Conservation (phyloP, 2,113 vertebrate species). For the Microcebus ravelobensis region DNA sequence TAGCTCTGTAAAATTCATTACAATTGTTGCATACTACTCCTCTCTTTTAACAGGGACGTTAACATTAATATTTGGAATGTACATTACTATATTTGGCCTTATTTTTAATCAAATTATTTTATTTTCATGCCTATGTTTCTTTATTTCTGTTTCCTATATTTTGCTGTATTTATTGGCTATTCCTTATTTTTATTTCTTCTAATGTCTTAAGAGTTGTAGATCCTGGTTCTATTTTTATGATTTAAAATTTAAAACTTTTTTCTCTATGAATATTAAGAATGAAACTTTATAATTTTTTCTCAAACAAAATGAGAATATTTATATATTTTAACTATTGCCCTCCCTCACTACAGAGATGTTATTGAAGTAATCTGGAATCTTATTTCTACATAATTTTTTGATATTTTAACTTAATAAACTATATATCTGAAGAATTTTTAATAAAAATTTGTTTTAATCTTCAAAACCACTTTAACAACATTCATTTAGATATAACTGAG, state of each 20-base stretch:
- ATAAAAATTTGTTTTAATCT: background rate
- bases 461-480: background rate
- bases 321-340: background rate
- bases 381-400: background rate
- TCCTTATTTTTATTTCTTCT: background rate
- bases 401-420: background rate
- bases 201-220: background rate
- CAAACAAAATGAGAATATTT: background rate
- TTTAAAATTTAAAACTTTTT: background rate
- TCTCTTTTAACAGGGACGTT: background rate
- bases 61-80: background rate
- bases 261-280: background rate
- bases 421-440: background rate
- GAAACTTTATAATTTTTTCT: background rate
- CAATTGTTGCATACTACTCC: background rate
- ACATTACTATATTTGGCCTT: background rate
- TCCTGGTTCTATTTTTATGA: background rate
- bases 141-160: conserved; percentile 1
- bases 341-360: background rate
- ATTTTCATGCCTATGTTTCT: background rate
- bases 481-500: background rate
- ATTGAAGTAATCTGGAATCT: background rate
- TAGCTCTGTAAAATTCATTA: background rate
- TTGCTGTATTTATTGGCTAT: background rate
- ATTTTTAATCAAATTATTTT: background rate